Percentiles rank a stretch among this genome's conserved stretches.
These are phyloP conservation scores for Gymnothorax reevesii DNA, from an alignment of 2,797 vertebrate genomes.

Conservation along the genomic window DNA sequence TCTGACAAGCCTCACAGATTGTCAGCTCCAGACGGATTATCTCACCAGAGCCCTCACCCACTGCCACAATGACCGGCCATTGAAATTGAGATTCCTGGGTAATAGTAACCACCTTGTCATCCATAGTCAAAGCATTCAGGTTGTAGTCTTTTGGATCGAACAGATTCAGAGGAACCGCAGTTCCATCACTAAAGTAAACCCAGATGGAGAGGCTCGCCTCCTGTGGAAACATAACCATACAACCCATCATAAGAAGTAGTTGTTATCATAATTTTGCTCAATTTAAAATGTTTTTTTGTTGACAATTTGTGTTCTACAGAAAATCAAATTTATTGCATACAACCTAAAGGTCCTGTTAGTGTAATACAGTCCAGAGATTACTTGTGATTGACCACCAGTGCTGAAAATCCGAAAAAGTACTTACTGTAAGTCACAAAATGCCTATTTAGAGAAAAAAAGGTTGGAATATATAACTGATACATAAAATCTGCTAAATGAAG, in stretches of 20 bases:
- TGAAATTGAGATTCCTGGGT: constrained; percentile 82
- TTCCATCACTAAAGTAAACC: constrained; percentile 94
- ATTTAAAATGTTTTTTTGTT: neutral
- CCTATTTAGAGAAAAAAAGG: too few relatives aligned
- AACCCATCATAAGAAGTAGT: neutral
- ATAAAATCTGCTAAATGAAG: too few relatives aligned
- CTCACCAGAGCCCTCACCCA: constrained; percentile 86
- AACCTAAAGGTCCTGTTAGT: neutral
- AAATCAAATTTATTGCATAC: neutral
- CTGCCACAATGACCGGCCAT: constrained; percentile 85
- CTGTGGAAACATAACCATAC: constrained; percentile 63
- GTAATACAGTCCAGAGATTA: too few relatives aligned
- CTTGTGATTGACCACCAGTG: too few relatives aligned
- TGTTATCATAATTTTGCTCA: neutral
- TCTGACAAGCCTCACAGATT: constrained; percentile 94
- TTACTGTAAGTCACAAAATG: too few relatives aligned
- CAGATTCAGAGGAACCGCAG: constrained; percentile 83
- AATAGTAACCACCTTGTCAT: constrained; percentile 83
- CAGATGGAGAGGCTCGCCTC: constrained; percentile 92
- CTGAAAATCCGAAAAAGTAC: too few relatives aligned
- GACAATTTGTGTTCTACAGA: neutral
- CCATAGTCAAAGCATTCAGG: constrained; percentile 86
- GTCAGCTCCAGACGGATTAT: constrained; percentile 85
- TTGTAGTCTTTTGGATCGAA: constrained; percentile 96
- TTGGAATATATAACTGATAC: too few relatives aligned